Base-by-base conservation (phyloP, 2,113 vertebrate species). In the Oenanthe melanoleuca region DNA sequence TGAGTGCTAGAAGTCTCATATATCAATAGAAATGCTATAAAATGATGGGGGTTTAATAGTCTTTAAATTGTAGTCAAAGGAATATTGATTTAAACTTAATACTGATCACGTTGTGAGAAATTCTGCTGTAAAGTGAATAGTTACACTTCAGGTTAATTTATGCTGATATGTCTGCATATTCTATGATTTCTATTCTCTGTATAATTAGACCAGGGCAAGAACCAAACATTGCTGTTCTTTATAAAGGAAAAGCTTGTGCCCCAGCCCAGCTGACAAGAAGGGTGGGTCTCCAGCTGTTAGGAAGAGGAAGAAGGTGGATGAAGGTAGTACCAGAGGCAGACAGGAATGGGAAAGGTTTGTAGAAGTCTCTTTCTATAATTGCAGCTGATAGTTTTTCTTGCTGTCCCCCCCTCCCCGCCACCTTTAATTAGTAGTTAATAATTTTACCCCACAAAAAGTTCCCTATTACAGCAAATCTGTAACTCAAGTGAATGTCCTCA, bases 351-450 rank as follows among this genome's bases (percentile, higher is more conserved):
- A 56, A 52, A 26, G 56, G 6, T 87, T 57, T 44, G 4, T 49
- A 47, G 31, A 71, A 42, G 8, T 44, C 29, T 66, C 16, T 28
- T 65, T 14, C 40, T 72, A 5, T 60, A 80, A 84, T 44, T 73
- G 26, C 11, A 86, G 12, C 16, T 37, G 15, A 23, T 28, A 38
- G 16, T 34, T 77, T 80, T 67, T 24, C 12, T 86, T 85, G 26
- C 33, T 37, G 11, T 0, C 47, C 2, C 2, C 2, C 2, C 5
- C 2, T 3, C 4, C 52, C 6, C 5, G 2, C 4, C 5, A 38
- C 9, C 21, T 59, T 66, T 61, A 64, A 69, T 47, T 60, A 52
- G 31, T 49, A 16, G 15, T 47, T 69, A 28, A 20, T 64, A 65
- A 52, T 87, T 86, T 47, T 80, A 55, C 22, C 15, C 5, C 11